Base-by-base conservation (phyloP, 2,888 invertebrate species). In the Dendrolimus houi region DNA sequence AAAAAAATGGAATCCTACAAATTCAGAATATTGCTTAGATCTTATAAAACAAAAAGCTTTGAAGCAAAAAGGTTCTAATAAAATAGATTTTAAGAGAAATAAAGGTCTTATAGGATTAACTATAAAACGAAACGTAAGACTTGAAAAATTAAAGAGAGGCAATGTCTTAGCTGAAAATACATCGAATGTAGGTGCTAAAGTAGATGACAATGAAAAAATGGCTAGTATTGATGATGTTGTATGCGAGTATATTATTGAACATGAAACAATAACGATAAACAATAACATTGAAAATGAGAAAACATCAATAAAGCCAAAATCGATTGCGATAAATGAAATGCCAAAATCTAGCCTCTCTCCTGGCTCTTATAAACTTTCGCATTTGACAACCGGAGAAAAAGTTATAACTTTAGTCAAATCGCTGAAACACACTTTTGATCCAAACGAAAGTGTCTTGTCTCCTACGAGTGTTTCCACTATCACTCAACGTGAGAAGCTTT, bases 91-190 rank as follows among this genome's bases (percentile, higher is more conserved):
- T 12, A 78, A 75, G 62, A 74, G 66, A 58, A 81, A 81, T 59
- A 64, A 42, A 62, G 81, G 81, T 14, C 66, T 79, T 41, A 57
- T 81, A 29, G 81, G 81, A 9, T 63, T 81, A 59, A 79, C 67
- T 66, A 65, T 79, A 55, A 66, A 57, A 54, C 65, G 41, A 52
- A 57, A 62, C 55, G 8, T 54, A 55, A 53, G 2, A 1, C 0
- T 47, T 40, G 52, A 53, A 55, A 52, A 42, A 9, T 10, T 40
- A 52, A 41, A 54, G 10, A 55, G 13, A n/a, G 29, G 29, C 29
- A 29, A 29, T 29, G 6, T 29, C 0, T 29, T 29, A 29, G 29
- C 29, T 29, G 29, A 29, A 29, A 29, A 29, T 29, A 29, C 29
- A 29, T 29, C 29, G 29, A 29, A 29, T 29, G 17, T 17, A 17